Conservation (phyloP, 2,888 invertebrate species). For the Allolobophora icterica region DNA sequence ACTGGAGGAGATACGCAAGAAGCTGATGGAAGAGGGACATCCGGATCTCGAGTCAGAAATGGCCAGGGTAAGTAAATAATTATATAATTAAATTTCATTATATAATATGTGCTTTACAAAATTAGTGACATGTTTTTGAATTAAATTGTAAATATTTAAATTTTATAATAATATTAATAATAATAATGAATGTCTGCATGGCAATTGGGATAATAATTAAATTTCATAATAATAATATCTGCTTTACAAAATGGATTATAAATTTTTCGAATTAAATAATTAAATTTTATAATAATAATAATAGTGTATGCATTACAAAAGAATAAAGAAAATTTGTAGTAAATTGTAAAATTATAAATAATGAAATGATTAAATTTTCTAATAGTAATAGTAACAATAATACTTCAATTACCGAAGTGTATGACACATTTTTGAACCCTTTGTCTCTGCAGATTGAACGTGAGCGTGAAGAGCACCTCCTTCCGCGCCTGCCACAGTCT, state of each 20-base stretch:
- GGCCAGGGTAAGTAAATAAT: constrained; percentile 60
- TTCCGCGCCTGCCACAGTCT: constrained; percentile 78
- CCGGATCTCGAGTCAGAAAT: constrained; percentile 68
- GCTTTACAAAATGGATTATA: too few relatives aligned
- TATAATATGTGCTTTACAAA: background rate
- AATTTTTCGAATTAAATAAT: too few relatives aligned
- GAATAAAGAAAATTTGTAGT: too few relatives aligned
- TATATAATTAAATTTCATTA: background rate
- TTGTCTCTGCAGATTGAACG: constrained; percentile 70
- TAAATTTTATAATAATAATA: too few relatives aligned
- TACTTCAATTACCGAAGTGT: too few relatives aligned
- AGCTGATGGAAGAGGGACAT: constrained; percentile 71
- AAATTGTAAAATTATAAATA: too few relatives aligned
- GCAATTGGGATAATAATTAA: too few relatives aligned
- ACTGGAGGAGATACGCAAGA: constrained; percentile 80
- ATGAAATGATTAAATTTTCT: too few relatives aligned
- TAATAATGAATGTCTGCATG: too few relatives aligned
- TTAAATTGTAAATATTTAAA: background rate
- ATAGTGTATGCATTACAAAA: too few relatives aligned
- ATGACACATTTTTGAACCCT: background rate
- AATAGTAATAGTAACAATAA: too few relatives aligned
- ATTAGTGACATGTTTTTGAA: background rate
- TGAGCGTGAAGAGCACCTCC: constrained; percentile 82
- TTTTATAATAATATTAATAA: background rate
- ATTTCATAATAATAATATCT: too few relatives aligned